These are phyloP conservation scores for Meiosimyza platycephala DNA, from an alignment of 2,888 invertebrate species.

Conservation along the genomic window DNA sequence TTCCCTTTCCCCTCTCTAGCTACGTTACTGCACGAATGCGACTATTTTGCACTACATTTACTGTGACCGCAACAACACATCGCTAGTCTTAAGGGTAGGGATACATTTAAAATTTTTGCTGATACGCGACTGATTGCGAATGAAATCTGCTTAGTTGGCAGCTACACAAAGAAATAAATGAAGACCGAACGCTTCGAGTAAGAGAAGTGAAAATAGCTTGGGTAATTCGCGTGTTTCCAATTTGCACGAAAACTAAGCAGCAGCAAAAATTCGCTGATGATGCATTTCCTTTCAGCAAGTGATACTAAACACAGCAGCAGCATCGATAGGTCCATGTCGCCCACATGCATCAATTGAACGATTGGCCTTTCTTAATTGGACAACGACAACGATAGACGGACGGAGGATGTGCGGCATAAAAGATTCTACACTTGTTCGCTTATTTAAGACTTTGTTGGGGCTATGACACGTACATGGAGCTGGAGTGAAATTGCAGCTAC, in stretches of 20 bases:
- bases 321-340: slow-evolving; percentile 11
- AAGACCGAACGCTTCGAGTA: background rate
- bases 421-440: slow-evolving; percentile 7
- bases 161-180: slow-evolving; percentile 7
- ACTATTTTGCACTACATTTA: background rate
- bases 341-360: slow-evolving; percentile 29
- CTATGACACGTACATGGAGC: background rate
- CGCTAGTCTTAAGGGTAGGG: slow-evolving; percentile 9
- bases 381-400: slow-evolving; percentile 5
- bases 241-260: slow-evolving; percentile 12
- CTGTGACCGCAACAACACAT: background rate
- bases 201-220: slow-evolving; percentile 43
- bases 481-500: background rate
- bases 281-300: slow-evolving; percentile 58
- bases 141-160: slow-evolving; percentile 27
- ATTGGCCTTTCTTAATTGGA: slow-evolving; percentile 34
- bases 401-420: slow-evolving; percentile 4
- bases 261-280: slow-evolving; percentile 53
- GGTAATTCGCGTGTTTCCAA: slow-evolving; percentile 46
- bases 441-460: slow-evolving; percentile 5
- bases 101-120: slow-evolving; percentile 21
- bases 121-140: slow-evolving; percentile 14
- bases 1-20: background rate
- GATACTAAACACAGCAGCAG: slow-evolving; percentile 45
- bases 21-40: background rate